phyloP scores from a whole-genome alignment of 2,888 invertebrate species.

The Xestia xanthographa region DNA sequence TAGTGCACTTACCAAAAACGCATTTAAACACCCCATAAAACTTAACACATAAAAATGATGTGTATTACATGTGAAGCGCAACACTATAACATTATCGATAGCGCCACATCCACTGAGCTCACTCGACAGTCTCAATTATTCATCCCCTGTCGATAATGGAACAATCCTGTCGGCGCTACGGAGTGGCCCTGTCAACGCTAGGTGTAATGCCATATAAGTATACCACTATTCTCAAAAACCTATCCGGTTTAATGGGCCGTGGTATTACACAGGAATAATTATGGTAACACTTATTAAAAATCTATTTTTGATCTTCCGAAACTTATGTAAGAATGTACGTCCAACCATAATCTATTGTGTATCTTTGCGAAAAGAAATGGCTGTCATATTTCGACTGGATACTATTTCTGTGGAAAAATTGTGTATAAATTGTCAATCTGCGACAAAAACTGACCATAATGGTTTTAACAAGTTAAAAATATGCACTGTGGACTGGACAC shows the following conservation, averaged over 20 bases:
- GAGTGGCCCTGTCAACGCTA: constrained; percentile 86
- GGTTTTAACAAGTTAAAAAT: constrained; percentile 46
- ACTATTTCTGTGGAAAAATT: constrained; percentile 9
- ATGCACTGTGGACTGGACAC: constrained; percentile 38
- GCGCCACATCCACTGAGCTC: constrained; percentile 80
- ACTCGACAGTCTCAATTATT: constrained; percentile 85
- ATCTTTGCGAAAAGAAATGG: constrained; percentile 20
- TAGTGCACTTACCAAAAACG: constrained; percentile 37
- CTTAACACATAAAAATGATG: constrained; percentile 49
- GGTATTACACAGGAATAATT: constrained; percentile 51
- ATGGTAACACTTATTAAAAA: constrained; percentile 25
- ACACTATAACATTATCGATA: constrained; percentile 51
- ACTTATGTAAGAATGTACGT: not conserved
- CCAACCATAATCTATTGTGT: not conserved
- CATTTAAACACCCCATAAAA: constrained; percentile 36
- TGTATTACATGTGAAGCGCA: constrained; percentile 52
- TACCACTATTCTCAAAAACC: constrained; percentile 78
- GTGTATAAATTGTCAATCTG: constrained; percentile 39
- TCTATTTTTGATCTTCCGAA: constrained; percentile 9
- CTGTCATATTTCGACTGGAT: constrained; percentile 21
- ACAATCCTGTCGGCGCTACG: constrained; percentile 86
- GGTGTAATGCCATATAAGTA: constrained; percentile 84
- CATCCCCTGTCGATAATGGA: constrained; percentile 88
- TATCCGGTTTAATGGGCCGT: constrained; percentile 69
- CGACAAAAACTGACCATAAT: constrained; percentile 38